Percentiles rank a stretch among this genome's conserved stretches.
These are phyloP conservation scores for Brachionus asplanchnoidis DNA, from an alignment of 1,140 invertebrate genomes.

Conservation along the genomic window DNA sequence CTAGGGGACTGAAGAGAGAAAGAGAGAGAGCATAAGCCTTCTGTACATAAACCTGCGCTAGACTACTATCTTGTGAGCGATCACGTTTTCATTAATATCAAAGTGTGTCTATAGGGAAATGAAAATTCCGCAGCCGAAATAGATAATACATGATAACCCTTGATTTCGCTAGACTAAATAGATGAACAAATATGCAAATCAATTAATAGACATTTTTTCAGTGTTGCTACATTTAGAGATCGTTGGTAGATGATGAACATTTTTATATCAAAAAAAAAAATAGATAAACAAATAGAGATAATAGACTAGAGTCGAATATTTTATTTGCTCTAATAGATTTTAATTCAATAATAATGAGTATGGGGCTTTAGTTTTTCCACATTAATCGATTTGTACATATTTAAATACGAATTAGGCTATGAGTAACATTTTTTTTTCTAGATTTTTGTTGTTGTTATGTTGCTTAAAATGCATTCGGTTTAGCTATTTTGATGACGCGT, in stretches of 20 bases:
- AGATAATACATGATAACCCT: slow-evolving; percentile 23
- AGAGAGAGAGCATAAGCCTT: background rate
- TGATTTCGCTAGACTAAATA: slow-evolving; percentile 5
- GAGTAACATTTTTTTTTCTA: slow-evolving; percentile 9
- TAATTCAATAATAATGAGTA: slow-evolving; percentile 32
- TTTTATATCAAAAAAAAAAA: background rate
- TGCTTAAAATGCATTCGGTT: background rate
- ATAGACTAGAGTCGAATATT: background rate
- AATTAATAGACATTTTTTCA: slow-evolving; percentile 21
- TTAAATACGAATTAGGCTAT: slow-evolving; percentile 15
- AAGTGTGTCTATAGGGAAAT: slow-evolving; percentile 13
- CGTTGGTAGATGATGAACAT: background rate
- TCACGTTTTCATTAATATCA: background rate
- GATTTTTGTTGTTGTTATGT: background rate
- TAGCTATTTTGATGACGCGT: background rate
- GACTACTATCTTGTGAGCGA: background rate
- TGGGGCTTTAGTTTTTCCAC: background rate
- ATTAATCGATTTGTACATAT: slow-evolving; percentile 39
- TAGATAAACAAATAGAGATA: slow-evolving; percentile 33
- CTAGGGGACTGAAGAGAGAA: too few relatives aligned
- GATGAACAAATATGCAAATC: background rate
- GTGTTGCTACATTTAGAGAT: background rate
- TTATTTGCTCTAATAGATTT: background rate
- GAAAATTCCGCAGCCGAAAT: background rate
- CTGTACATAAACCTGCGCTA: background rate